These are phyloP conservation scores for Panonychus citri DNA, from an alignment of 1,140 invertebrate species.

Conservation along the genomic window DNA sequence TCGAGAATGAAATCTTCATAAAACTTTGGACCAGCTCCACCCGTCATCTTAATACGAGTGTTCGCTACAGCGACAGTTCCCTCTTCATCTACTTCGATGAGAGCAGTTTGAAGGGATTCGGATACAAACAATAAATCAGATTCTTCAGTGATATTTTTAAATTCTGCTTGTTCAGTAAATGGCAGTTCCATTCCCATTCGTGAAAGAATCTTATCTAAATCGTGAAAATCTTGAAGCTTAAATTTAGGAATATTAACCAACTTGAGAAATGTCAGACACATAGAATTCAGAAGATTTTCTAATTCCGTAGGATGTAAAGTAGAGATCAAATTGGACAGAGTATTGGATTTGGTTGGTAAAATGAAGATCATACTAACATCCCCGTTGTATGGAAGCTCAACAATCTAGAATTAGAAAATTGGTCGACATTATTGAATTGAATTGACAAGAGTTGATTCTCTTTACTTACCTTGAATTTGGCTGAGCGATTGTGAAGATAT, in stretches of 20 bases:
- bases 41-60: slow-evolving; percentile 9
- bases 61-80: slow-evolving; percentile 25
- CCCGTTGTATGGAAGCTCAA: too few species aligned
- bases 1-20: slow-evolving; percentile 35
- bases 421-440: too few species aligned
- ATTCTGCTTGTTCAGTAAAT: slow-evolving; percentile 31
- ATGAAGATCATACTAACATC: too few species aligned
- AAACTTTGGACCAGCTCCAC: background rate
- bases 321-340: too few species aligned
- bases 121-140: background rate
- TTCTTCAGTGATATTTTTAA: slow-evolving; percentile 32
- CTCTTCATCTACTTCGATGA: slow-evolving; percentile 24
- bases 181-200: slow-evolving; percentile 41
- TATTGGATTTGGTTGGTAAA: too few species aligned
- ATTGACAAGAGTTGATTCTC: too few species aligned
- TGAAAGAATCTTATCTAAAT: slow-evolving; percentile 34
- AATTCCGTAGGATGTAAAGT: too few species aligned
- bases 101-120: slow-evolving; percentile 14
- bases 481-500: too few species aligned
- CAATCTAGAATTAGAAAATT: too few species aligned
- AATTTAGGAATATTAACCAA: slow-evolving; percentile 45
- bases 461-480: too few species aligned
- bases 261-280: too few species aligned
- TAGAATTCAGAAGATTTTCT: too few species aligned
- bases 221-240: slow-evolving; percentile 39